Percentiles rank a stretch among this genome's conserved stretches.
These are phyloP conservation scores for Drosophila dunni DNA, from an alignment of 1,140 invertebrate species.

Conservation along the genomic window DNA sequence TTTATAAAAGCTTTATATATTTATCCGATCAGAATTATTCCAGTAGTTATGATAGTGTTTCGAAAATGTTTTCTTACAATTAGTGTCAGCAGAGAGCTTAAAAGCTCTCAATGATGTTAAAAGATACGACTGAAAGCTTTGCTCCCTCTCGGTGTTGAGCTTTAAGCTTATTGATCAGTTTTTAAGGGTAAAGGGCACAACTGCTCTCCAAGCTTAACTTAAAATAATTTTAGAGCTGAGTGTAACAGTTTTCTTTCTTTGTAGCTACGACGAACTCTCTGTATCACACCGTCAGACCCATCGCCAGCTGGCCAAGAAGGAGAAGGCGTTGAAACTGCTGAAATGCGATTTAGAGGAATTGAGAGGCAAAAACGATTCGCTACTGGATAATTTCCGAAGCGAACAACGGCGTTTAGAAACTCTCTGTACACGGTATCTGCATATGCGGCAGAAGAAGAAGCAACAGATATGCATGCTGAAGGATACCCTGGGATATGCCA, in stretches of 20 bases:
- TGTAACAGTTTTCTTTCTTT: not conserved
- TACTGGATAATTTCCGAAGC: constrained; percentile 57
- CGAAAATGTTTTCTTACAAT: too few relatives aligned
- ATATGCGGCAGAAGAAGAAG: constrained; percentile 63
- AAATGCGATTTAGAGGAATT: constrained; percentile 64
- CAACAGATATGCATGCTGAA: constrained; percentile 57
- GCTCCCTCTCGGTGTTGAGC: too few relatives aligned
- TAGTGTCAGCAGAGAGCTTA: too few relatives aligned
- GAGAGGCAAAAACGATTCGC: constrained; percentile 65
- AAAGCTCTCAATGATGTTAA: too few relatives aligned
- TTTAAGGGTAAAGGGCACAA: too few relatives aligned
- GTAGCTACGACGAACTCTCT: constrained; percentile 70
- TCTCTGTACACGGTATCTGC: constrained; percentile 55
- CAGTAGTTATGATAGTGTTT: too few relatives aligned
- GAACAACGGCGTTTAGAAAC: constrained; percentile 59
- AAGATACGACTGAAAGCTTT: too few relatives aligned
- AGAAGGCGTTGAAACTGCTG: constrained; percentile 54
- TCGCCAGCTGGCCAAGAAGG: constrained; percentile 66
- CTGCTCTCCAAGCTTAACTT: too few relatives aligned
- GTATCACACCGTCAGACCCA: constrained; percentile 66
- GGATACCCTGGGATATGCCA: constrained; percentile 59
- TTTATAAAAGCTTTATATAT: too few relatives aligned
- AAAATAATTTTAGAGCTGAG: too few relatives aligned
- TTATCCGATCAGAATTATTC: too few relatives aligned
- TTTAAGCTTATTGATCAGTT: too few relatives aligned